phyloP scores from a whole-genome alignment of 2,797 vertebrate species.

The Carapus acus region DNA sequence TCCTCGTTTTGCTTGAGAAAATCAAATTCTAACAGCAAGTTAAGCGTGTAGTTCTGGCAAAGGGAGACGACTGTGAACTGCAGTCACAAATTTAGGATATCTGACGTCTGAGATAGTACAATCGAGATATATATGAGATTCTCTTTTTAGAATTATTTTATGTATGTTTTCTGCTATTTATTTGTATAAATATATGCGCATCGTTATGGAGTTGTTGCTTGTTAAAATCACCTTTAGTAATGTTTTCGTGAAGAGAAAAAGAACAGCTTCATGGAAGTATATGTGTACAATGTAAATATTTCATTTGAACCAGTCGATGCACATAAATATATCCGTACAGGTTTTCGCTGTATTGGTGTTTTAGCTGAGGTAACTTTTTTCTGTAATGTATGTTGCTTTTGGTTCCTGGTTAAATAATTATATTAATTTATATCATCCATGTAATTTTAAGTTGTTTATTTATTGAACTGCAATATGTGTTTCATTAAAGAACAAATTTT shows the following conservation, averaged over 20 bases:
- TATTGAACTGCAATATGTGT: slow-evolving; percentile 92
- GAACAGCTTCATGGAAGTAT: slow-evolving; percentile 76
- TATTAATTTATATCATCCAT: slow-evolving; percentile 87
- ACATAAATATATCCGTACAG: slow-evolving; percentile 97
- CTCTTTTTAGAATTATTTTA: slow-evolving; percentile 71
- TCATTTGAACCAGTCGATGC: slow-evolving; percentile 85
- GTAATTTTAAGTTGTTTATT: slow-evolving; percentile 89
- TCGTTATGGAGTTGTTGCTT: slow-evolving; percentile 82
- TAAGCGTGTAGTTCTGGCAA: slow-evolving; percentile 63
- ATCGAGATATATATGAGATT: slow-evolving; percentile 75
- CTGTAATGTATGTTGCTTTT: slow-evolving; percentile 83
- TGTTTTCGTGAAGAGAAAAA: slow-evolving; percentile 78
- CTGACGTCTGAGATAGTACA: slow-evolving; percentile 68
- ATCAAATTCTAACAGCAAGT: slow-evolving; percentile 72
- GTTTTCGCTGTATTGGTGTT: slow-evolving; percentile 92
- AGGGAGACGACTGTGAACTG: slow-evolving; percentile 60
- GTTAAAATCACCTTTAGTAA: slow-evolving; percentile 83
- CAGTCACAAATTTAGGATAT: slow-evolving; percentile 59
- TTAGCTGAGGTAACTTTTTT: slow-evolving; percentile 83
- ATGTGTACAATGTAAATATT: slow-evolving; percentile 95
- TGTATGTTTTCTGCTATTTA: slow-evolving; percentile 77
- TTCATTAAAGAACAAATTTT: slow-evolving; percentile 92
- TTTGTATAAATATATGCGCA: slow-evolving; percentile 81
- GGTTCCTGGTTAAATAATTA: slow-evolving; percentile 73
- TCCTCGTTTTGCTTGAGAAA: slow-evolving; percentile 74